These are phyloP conservation scores for Pyrgilauda ruficollis DNA, from an alignment of 2,113 vertebrate species.

Conservation along the genomic window DNA sequence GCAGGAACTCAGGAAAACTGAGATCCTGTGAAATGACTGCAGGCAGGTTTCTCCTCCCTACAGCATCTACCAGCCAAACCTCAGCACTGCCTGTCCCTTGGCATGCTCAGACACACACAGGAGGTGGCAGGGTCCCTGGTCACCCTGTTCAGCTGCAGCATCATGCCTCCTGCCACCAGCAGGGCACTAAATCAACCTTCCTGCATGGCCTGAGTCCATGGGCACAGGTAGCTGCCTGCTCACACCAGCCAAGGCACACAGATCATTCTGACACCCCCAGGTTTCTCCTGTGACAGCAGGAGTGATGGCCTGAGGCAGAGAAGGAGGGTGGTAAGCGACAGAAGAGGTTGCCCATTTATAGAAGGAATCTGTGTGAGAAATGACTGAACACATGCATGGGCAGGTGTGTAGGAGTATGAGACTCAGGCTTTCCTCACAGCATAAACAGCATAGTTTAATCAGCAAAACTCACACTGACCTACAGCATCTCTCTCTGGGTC, in stretches of 20 bases:
- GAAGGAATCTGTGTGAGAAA: background rate
- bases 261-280: background rate
- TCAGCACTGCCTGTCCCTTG: background rate
- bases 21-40: background rate
- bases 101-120: fast-evolving
- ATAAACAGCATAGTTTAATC: background rate
- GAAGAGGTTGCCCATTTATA: background rate
- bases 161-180: fast-evolving
- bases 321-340: background rate
- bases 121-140: fast-evolving
- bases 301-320: background rate
- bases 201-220: background rate
- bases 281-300: background rate
- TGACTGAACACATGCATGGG: background rate
- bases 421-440: background rate
- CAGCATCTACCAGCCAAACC: background rate
- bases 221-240: background rate
- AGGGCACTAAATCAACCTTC: background rate
- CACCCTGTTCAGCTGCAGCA: background rate
- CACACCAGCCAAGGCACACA: background rate
- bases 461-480: background rate
- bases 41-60: background rate
- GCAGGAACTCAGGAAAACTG: background rate
- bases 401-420: background rate
- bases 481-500: background rate